Conservation (phyloP, 2,113 vertebrate genomes). For the Platycercus adscitus region DNA sequence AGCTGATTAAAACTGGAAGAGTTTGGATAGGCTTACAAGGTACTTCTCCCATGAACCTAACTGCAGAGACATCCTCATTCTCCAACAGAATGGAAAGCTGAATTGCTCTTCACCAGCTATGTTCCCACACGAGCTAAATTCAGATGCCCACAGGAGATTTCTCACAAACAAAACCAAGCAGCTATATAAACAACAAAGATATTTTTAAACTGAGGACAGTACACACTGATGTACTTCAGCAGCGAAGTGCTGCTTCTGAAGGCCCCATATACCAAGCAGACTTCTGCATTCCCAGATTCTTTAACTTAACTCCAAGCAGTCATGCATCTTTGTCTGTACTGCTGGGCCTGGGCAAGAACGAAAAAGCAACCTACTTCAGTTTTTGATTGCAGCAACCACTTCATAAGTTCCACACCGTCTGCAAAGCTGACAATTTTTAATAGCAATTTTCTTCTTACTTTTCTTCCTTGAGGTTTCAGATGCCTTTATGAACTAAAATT, state of each 20-base stretch:
- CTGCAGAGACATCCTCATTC: conserved; percentile 13
- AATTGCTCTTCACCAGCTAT: conserved; percentile 56
- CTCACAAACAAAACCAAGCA: neutral
- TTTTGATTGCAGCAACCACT: neutral
- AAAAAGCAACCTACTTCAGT: neutral
- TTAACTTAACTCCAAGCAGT: neutral
- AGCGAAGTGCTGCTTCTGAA: neutral
- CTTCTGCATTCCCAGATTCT: neutral
- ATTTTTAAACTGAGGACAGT: neutral
- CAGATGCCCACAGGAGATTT: conserved; percentile 53
- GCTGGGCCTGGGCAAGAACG: neutral
- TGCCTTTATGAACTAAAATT: neutral
- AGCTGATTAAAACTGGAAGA: conserved; percentile 58
- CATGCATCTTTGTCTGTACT: neutral
- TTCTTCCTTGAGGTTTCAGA: neutral
- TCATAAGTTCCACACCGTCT: neutral
- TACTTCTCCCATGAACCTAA: conserved; percentile 28
- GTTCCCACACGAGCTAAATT: conserved; percentile 72
- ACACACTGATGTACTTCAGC: accelerated
- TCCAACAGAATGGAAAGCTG: conserved; percentile 75
- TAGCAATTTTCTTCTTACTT: neutral
- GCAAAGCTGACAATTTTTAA: neutral
- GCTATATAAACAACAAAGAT: neutral
- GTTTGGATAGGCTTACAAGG: conserved; percentile 74
- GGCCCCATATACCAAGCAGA: neutral